These are phyloP conservation scores for Xestia xanthographa DNA, from an alignment of 2,888 invertebrate genomes.

Conservation along the genomic window DNA sequence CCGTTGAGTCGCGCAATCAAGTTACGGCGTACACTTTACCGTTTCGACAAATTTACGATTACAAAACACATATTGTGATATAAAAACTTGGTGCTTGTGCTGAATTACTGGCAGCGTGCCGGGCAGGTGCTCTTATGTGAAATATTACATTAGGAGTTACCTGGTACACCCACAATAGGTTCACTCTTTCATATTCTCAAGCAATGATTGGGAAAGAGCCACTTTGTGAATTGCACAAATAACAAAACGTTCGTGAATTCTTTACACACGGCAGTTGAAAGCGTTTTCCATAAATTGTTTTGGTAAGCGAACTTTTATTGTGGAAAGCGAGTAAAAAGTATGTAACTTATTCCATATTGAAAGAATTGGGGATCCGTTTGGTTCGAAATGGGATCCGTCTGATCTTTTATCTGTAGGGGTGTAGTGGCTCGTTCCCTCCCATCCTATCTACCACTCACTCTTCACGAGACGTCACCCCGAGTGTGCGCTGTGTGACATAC, in stretches of 20 bases:
- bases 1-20: conserved; percentile 53
- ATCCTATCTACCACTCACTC: conserved; percentile 66
- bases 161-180: conserved; percentile 84
- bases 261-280: conserved; percentile 41
- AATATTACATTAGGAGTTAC: conserved; percentile 88
- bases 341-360: conserved; percentile 33
- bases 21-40: conserved; percentile 83
- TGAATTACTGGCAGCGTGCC: conserved; percentile 90
- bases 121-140: conserved; percentile 90
- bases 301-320: conserved; percentile 37
- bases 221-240: conserved; percentile 49
- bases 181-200: conserved; percentile 81
- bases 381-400: background rate
- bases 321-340: conserved; percentile 25
- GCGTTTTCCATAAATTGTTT: conserved; percentile 55
- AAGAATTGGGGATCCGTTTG: conserved; percentile 30
- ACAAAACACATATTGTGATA: conserved; percentile 90
- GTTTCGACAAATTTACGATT: conserved; percentile 88
- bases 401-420: background rate
- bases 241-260: conserved; percentile 30
- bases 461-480: conserved; percentile 67
- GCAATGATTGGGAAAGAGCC: conserved; percentile 73
- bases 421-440: conserved; percentile 55
- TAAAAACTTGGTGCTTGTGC: conserved; percentile 90
- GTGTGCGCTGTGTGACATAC: conserved; percentile 92